Conservation (phyloP, 2,888 invertebrate genomes). For the Acanthosepion esculentum region DNA sequence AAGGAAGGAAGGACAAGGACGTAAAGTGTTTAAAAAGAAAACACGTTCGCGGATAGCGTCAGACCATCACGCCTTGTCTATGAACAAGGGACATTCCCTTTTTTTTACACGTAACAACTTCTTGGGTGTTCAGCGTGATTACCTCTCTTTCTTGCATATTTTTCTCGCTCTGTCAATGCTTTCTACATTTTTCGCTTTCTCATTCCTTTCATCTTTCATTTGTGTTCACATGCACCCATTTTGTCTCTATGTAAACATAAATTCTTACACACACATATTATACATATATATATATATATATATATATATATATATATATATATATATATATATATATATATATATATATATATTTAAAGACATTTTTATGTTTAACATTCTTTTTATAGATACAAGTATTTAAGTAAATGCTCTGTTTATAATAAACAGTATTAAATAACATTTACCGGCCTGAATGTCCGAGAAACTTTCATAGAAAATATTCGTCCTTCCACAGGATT, state of each 20-base stretch:
- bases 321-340: not conserved
- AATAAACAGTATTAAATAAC: too few species aligned
- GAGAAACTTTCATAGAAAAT: too few species aligned
- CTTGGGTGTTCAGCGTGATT: not conserved
- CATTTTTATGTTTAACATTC: too few species aligned
- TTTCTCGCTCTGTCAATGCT: not conserved
- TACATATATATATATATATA: fast-evolving
- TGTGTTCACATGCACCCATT: not conserved
- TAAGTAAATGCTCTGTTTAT: too few species aligned
- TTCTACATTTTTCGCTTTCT: not conserved
- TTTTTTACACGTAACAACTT: not conserved
- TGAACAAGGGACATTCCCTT: not conserved
- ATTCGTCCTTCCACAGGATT: too few species aligned
- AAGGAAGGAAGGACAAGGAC: not conserved
- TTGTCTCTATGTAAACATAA: not conserved
- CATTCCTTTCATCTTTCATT: not conserved
- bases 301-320: not conserved
- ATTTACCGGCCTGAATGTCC: too few species aligned
- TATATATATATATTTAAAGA: too few species aligned
- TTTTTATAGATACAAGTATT: too few species aligned
- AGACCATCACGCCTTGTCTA: not conserved
- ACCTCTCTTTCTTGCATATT: not conserved
- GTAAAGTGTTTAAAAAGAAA: not conserved
- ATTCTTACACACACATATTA: too few species aligned
- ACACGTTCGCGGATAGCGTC: not conserved